phyloP scores from a whole-genome alignment of 2,888 invertebrate genomes.

The Pseudococcus jackbeardsleyi region DNA sequence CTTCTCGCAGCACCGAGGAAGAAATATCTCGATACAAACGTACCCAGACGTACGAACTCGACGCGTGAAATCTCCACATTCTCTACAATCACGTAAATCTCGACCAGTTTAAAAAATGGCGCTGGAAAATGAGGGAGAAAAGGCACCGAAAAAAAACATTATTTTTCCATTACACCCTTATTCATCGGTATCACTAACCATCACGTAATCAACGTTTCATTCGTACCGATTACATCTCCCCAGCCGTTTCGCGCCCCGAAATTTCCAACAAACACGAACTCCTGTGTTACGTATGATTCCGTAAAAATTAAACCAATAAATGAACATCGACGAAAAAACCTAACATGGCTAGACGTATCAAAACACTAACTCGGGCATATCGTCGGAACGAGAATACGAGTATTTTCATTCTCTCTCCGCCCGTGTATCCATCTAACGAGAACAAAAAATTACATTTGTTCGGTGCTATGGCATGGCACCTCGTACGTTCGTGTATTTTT shows the following conservation, averaged over 20 bases:
- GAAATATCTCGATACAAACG: not conserved
- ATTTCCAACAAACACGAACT: constrained; percentile 46
- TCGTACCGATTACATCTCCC: not conserved
- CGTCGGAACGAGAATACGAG: not conserved
- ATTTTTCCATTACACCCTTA: constrained; percentile 38
- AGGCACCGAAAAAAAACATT: not conserved
- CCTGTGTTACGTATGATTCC: not conserved
- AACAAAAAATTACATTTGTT: constrained; percentile 49
- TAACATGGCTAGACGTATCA: not conserved
- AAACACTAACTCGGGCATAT: not conserved
- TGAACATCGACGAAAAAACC: constrained; percentile 19
- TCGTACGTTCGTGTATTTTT: not conserved
- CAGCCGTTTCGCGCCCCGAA: not conserved
- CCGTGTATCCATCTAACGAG: constrained; percentile 15
- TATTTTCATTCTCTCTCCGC: not conserved
- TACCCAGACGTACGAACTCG: not conserved
- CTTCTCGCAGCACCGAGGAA: not conserved
- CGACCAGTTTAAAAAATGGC: not conserved
- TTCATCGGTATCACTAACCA: constrained; percentile 28
- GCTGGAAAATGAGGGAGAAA: not conserved
- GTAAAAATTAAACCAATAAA: constrained; percentile 53
- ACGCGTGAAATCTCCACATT: constrained; percentile 8
- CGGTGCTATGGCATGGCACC: not conserved
- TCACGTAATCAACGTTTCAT: constrained; percentile 37
- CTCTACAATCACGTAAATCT: not conserved